Percentiles rank a stretch among this genome's conserved stretches.
Evolutionary conservation across 2,797 vertebrate species (phyloP).

Genomic region (Spheniscus humboldti): DNA sequence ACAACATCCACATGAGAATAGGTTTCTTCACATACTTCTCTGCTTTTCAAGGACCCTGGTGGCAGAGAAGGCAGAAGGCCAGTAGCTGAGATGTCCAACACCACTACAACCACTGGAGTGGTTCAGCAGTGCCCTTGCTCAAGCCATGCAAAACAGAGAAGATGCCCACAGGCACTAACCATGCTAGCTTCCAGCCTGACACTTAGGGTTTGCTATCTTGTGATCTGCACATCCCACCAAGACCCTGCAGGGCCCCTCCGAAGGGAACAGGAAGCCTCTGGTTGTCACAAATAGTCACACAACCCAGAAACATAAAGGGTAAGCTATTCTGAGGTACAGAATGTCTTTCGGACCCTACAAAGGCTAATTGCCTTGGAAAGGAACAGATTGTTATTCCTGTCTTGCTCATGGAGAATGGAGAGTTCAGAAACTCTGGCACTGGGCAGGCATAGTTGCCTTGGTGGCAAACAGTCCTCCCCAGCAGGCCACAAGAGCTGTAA

Average conservation of each 20-base stretch:
- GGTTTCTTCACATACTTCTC: neutral
- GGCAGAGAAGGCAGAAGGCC: neutral
- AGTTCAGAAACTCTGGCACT: neutral
- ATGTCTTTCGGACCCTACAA: neutral
- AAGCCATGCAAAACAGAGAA: neutral
- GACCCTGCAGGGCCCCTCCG: neutral
- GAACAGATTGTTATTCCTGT: neutral
- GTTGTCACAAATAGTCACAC: neutral
- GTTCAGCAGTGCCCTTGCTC: neutral
- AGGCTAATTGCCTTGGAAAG: neutral
- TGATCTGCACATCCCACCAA: neutral
- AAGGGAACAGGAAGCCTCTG: neutral
- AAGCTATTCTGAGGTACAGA: neutral
- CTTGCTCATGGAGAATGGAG: neutral
- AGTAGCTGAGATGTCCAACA: neutral
- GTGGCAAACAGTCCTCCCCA: no score
- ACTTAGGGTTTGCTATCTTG: neutral
- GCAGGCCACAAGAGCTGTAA: neutral
- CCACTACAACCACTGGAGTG: neutral
- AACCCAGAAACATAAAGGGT: neutral
- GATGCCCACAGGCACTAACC: neutral
- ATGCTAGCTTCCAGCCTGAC: neutral
- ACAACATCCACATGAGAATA: neutral
- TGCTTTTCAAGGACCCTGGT: neutral
- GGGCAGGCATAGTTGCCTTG: neutral